Conservation (phyloP, 2,113 vertebrate species). For the Okapia johnstoni region DNA sequence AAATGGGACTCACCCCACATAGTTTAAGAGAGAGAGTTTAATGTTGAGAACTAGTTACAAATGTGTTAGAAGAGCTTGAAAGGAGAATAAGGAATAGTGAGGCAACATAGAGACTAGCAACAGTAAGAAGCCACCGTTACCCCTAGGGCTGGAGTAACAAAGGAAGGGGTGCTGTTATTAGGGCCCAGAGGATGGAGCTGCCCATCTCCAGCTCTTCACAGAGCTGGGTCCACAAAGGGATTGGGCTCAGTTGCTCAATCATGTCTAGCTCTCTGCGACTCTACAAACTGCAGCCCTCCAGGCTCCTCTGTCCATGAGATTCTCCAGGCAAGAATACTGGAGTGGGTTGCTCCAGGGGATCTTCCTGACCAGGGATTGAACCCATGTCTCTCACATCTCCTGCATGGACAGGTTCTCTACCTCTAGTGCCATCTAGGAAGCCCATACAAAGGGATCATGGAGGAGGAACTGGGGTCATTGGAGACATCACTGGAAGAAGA, state of each 20-base stretch:
- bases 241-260: neutral
- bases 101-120: constrained; percentile 1
- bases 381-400: neutral
- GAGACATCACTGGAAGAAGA: neutral
- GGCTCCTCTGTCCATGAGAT: neutral
- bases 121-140: neutral
- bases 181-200: neutral
- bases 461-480: neutral
- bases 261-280: neutral
- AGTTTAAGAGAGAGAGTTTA: constrained; percentile 25
- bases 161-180: neutral
- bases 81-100: neutral
- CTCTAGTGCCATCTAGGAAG: neutral
- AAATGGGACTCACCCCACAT: neutral
- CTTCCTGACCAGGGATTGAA: neutral
- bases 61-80: neutral
- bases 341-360: neutral
- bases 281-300: neutral
- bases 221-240: neutral
- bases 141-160: neutral
- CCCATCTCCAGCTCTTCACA: neutral
- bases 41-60: neutral
- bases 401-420: neutral
- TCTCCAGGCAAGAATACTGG: neutral
- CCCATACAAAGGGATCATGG: neutral